These are phyloP conservation scores for Drosophila picticornis DNA, from an alignment of 2,888 invertebrate genomes.

Conservation along the genomic window DNA sequence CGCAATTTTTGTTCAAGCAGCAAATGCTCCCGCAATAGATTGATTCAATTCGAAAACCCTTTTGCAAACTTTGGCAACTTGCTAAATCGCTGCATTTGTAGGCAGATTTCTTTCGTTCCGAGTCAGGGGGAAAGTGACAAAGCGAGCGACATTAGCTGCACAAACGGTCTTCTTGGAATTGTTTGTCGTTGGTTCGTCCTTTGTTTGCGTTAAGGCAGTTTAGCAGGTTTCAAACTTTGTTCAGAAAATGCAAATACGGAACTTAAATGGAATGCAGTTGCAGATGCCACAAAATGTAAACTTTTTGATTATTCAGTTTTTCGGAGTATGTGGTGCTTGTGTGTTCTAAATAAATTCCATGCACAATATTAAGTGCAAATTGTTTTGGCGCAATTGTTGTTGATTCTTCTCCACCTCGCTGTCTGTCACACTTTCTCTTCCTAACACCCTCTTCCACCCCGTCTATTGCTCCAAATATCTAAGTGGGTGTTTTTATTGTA, in stretches of 20 bases:
- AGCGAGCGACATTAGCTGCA: constrained; percentile 29
- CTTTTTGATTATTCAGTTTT: constrained; percentile 74
- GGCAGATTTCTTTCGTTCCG: neutral
- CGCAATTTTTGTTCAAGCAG: neutral
- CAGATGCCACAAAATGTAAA: constrained; percentile 65
- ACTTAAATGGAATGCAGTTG: constrained; percentile 73
- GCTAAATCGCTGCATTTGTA: constrained; percentile 25
- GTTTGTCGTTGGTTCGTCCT: constrained; percentile 15
- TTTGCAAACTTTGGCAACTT: constrained; percentile 38
- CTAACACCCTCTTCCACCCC: neutral
- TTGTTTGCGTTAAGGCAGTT: constrained; percentile 38
- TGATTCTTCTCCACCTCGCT: constrained; percentile 19
- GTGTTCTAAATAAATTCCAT: constrained; percentile 64
- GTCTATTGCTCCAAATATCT: neutral
- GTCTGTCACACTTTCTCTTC: constrained; percentile 7
- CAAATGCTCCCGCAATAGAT: constrained; percentile 17
- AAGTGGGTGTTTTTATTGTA: constrained; percentile 3
- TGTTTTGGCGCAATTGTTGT: constrained; percentile 72
- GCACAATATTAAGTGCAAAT: constrained; percentile 76
- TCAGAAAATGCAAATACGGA: constrained; percentile 67
- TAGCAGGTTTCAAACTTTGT: constrained; percentile 41
- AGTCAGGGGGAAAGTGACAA: constrained; percentile 11
- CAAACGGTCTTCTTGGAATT: constrained; percentile 1
- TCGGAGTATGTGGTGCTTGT: constrained; percentile 24
- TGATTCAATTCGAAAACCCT: constrained; percentile 54